Evolutionary conservation across 2,888 invertebrate species (phyloP), one percentile per base, ranked within the genome.

Genomic region (Pyrgus malvae): DNA sequence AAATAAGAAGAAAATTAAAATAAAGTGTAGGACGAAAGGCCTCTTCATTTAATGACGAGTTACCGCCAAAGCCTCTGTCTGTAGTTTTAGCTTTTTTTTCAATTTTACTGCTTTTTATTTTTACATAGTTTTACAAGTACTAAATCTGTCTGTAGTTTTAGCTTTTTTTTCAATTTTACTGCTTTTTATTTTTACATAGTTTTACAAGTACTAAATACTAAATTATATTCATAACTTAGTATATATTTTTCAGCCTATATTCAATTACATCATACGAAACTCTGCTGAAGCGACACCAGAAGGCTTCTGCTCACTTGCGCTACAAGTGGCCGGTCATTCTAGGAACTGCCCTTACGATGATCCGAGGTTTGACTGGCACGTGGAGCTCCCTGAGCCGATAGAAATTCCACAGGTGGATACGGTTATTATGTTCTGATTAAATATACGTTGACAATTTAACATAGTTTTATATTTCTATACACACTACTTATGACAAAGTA

Each of bases 191-290:
- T 31, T 11, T 11, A 11, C 12, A n/a, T n/a, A 29, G 2, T 29
- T 11, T n/a, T 23, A 23, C 6, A 4, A 29, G n/a, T n/a, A n/a
- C n/a, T n/a, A n/a, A n/a, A n/a, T n/a, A n/a, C n/a, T n/a, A n/a
- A n/a, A n/a, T n/a, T n/a, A n/a, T n/a, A 14, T 11, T 33, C n/a
- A 17, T 17, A 29, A n/a, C 11, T 4, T 4, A 5, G n/a, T 19
- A 12, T 45, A 35, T 44, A 44, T 19, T 57, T 86, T 88, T 40
- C 72, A 94, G 92, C 92, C 92, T 9, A 91, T 92, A 11, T 64
- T 93, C 19, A 68, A 91, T n/a, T 91, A 92, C 68, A 94, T 95
- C 45, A 74, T 94, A 14, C 88, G 88, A 56, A 87, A 88, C 16
- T 86, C 85, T 48, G 86, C 86, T 8, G 80, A 87, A 58, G 79